Evolutionary conservation across 1,140 invertebrate species (phyloP), one percentile per base, ranked within the genome.

Genomic region (Polyergus mexicanus): DNA sequence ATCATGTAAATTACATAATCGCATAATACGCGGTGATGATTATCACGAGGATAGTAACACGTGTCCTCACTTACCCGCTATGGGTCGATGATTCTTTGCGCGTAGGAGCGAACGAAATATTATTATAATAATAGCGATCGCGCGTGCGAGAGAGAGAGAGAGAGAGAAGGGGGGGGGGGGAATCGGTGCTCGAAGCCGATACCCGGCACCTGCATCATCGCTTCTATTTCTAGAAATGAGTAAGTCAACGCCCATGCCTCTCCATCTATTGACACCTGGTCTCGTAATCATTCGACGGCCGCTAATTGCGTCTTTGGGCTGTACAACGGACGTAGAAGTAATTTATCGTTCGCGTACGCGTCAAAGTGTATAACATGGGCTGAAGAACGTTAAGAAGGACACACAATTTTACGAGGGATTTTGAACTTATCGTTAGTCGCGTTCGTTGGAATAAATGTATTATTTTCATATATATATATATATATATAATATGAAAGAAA

Each of bases 201-300:
- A 87, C 81, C 81, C 47, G 16, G 88, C 75, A 89, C 81, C 89
- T 87, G 88, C 89, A 90, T 90, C 89, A 89, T 91, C 92, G 90
- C 69, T 91, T 94, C 94, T 95, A 94, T 95, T 95, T 95, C 93
- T 94, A 94, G 94, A 91, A 94, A 93, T 94, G 94, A 94, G 92
- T 92, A 94, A 94, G 92, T 90, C 86, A 91, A 94, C 93, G 91
- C 91, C 92, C 90, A 92, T 92, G 84, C 84, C 71, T 86, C 71
- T 68, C 87, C 89, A 91, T 69, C 71, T 90, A 92, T 93, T 92
- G 90, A 90, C 91, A 91, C 88, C 89, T 89, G 86, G 88, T 90
- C 90, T 91, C 89, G 86, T 86, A 62, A 87, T 90, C 76, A 83
- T 65, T 76, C 44, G 38, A 74, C 68, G 85, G 60, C 41, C 44